Evolutionary conservation across 2,113 vertebrate species (phyloP).

Genomic region (Microcebus murinus): DNA sequence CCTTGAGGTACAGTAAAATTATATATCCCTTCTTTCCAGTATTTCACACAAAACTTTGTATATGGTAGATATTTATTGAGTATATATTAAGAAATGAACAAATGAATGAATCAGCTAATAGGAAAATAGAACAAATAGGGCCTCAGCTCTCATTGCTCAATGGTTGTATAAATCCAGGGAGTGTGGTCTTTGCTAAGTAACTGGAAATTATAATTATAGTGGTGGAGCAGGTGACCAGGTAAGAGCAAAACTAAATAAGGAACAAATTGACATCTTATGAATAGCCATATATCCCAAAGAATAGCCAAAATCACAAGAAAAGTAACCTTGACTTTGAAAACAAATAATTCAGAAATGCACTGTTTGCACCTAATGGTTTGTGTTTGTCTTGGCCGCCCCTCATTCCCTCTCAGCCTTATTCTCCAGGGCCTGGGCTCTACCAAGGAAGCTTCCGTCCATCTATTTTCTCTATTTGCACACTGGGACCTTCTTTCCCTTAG

Average conservation of each 20-base stretch:
- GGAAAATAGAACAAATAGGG: background rate
- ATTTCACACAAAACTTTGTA: background rate
- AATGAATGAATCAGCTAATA: background rate
- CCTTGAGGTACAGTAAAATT: background rate
- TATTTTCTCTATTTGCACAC: background rate
- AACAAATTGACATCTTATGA: background rate
- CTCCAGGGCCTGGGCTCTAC: background rate
- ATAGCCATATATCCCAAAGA: background rate
- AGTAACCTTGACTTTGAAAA: slow-evolving; percentile 26
- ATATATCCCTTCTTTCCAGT: background rate
- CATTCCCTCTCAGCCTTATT: background rate
- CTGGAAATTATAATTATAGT: background rate
- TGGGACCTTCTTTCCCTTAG: background rate
- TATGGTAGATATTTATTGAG: background rate
- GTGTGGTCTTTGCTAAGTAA: background rate
- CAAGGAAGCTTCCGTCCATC: background rate
- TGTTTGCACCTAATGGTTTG: background rate
- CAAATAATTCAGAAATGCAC: background rate
- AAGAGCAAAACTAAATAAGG: background rate
- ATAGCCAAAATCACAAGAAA: background rate
- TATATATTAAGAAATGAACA: background rate
- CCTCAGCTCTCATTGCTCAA: background rate
- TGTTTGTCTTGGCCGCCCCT: background rate
- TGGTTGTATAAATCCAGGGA: background rate
- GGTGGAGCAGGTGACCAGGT: background rate